phyloP scores from a whole-genome alignment of 2,888 invertebrate genomes.

The Phrixothrix hirtus region DNA sequence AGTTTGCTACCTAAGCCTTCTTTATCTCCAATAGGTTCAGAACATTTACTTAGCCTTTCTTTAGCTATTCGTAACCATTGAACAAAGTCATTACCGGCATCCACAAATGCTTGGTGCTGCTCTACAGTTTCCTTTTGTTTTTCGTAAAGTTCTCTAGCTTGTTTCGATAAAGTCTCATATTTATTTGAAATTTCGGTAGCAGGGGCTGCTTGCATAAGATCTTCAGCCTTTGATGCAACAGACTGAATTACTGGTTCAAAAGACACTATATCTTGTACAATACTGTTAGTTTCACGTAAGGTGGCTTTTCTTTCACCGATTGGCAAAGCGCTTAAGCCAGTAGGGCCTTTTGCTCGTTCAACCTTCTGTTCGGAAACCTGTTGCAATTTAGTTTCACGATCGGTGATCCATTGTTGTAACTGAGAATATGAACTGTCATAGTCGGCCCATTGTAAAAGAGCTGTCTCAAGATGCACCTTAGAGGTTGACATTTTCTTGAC shows the following conservation, averaged over 20 bases:
- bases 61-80: slow-evolving; percentile 92
- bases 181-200: slow-evolving; percentile 90
- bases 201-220: slow-evolving; percentile 86
- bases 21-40: slow-evolving; percentile 90
- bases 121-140: slow-evolving; percentile 89
- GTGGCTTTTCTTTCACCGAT: slow-evolving; percentile 87
- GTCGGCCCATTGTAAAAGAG: slow-evolving; percentile 92
- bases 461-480: slow-evolving; percentile 88
- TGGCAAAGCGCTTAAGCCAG: slow-evolving; percentile 76
- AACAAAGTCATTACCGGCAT: slow-evolving; percentile 88
- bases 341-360: slow-evolving; percentile 75
- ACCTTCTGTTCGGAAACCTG: slow-evolving; percentile 87
- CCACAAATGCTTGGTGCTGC: slow-evolving; percentile 88
- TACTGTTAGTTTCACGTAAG: slow-evolving; percentile 87
- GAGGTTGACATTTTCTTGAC: slow-evolving; percentile 90
- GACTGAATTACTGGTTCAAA: slow-evolving; percentile 98
- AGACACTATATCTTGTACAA: slow-evolving; percentile 94
- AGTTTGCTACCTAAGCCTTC: slow-evolving; percentile 85
- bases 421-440: slow-evolving; percentile 93
- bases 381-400: slow-evolving; percentile 88
- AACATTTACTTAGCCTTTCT: slow-evolving; percentile 87
- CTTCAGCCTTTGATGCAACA: slow-evolving; percentile 90
- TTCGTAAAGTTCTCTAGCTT: slow-evolving; percentile 86
- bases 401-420: slow-evolving; percentile 91
- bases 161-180: slow-evolving; percentile 86